These are phyloP conservation scores for Proterorhinus semilunaris DNA, from an alignment of 2,113 vertebrate genomes.

Conservation along the genomic window DNA sequence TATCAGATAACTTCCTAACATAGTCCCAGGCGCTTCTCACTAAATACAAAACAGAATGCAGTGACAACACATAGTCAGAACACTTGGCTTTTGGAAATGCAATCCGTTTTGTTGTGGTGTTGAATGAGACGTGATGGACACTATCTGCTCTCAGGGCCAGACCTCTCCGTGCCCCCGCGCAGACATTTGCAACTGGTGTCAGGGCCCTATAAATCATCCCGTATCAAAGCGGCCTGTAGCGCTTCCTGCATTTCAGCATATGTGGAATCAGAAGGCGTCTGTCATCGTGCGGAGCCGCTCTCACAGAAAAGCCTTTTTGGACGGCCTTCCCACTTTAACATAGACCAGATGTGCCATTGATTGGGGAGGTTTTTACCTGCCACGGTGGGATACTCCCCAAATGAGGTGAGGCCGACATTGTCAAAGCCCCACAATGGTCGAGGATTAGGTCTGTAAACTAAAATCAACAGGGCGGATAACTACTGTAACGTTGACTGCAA, in stretches of 20 bases:
- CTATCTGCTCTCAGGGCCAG: slow-evolving; percentile 65
- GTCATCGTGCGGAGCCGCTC: slow-evolving; percentile 76
- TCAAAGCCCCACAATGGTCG: slow-evolving; percentile 48
- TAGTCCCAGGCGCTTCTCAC: not conserved
- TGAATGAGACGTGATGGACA: slow-evolving; percentile 67
- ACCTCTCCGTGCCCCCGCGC: slow-evolving; percentile 62
- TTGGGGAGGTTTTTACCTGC: slow-evolving; percentile 71
- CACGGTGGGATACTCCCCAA: slow-evolving; percentile 53
- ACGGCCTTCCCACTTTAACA: slow-evolving; percentile 74
- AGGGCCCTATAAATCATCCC: slow-evolving; percentile 79
- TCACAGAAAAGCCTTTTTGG: slow-evolving; percentile 63
- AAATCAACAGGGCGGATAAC: slow-evolving; percentile 68
- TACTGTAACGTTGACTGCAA: slow-evolving; percentile 20
- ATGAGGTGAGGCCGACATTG: slow-evolving; percentile 60
- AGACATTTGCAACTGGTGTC: slow-evolving; percentile 77
- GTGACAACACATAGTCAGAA: slow-evolving; percentile 44
- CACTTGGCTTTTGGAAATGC: slow-evolving; percentile 55
- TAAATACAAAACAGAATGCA: slow-evolving; percentile 6
- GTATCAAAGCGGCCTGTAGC: slow-evolving; percentile 83
- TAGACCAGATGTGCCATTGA: slow-evolving; percentile 75
- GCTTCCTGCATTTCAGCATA: slow-evolving; percentile 82
- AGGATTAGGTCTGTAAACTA: slow-evolving; percentile 57
- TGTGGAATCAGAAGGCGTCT: slow-evolving; percentile 80
- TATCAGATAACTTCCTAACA: slow-evolving; percentile 2
- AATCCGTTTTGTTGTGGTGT: slow-evolving; percentile 60